Evolutionary conservation across 2,113 vertebrate genomes (phyloP).

Genomic region (Tinamus guttatus): DNA sequence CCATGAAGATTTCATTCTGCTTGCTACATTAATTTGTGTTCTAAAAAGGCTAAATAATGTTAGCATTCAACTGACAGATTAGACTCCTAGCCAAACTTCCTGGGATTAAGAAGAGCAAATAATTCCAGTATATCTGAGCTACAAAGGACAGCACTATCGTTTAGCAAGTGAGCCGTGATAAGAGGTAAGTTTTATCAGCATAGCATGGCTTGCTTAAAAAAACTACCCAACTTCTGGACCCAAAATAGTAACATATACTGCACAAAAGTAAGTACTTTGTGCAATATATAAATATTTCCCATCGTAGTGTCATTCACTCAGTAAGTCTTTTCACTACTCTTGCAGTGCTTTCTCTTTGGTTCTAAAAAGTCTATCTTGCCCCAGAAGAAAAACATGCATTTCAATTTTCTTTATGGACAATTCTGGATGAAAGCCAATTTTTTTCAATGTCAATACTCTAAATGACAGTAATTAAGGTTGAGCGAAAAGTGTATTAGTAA

Average conservation of each 20-base stretch:
- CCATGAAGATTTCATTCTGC: background rate
- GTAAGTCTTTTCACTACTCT: background rate
- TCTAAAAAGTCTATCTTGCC: background rate
- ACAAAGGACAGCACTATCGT: background rate
- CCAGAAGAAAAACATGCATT: background rate
- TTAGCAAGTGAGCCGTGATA: background rate
- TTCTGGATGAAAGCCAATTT: background rate
- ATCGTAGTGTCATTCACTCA: background rate
- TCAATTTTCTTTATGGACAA: background rate
- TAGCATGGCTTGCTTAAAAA: background rate
- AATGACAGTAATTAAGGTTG: background rate
- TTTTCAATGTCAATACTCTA: background rate
- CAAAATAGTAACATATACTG: background rate
- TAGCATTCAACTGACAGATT: background rate
- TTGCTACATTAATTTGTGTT: slow-evolving; percentile 5
- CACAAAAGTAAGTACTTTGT: no score
- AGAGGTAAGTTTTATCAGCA: background rate
- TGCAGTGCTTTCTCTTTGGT: background rate
- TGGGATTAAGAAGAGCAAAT: background rate
- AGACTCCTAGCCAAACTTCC: background rate
- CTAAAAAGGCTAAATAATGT: background rate
- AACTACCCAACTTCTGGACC: background rate
- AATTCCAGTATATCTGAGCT: background rate
- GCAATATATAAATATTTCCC: background rate
- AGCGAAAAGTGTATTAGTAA: background rate